These are phyloP conservation scores for Neoniphon sammara DNA, from an alignment of 2,797 vertebrate genomes.

Conservation along the genomic window DNA sequence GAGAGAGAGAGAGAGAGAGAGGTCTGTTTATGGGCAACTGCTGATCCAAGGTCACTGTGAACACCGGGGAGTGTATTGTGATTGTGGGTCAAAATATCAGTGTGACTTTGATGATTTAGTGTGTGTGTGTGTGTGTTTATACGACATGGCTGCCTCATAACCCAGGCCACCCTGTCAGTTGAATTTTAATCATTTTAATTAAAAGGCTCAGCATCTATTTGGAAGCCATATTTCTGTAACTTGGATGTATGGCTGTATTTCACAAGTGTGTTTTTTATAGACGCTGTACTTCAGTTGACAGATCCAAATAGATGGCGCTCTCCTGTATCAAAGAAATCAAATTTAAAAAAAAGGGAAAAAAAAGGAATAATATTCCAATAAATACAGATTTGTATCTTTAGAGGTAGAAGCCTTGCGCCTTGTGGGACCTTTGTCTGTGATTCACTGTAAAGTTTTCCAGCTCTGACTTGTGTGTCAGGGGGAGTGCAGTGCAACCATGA, in stretches of 20 bases:
- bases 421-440: slow-evolving; percentile 47
- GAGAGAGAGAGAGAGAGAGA: not conserved
- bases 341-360: slow-evolving; percentile 39
- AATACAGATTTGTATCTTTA: slow-evolving; percentile 52
- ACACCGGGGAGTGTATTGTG: not conserved
- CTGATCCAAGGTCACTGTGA: slow-evolving; percentile 5
- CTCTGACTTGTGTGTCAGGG: slow-evolving; percentile 47
- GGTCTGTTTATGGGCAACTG: slow-evolving; percentile 2
- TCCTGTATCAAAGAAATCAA: slow-evolving; percentile 38
- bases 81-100: slow-evolving; percentile 3
- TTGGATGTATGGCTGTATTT: not conserved
- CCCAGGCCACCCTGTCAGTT: not conserved
- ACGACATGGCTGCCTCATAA: slow-evolving; percentile 5
- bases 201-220: slow-evolving; percentile 4
- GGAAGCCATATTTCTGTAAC: slow-evolving; percentile 27
- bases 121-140: not conserved
- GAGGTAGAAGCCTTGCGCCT: slow-evolving; percentile 29
- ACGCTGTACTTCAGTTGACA: slow-evolving; percentile 17
- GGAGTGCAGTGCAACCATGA: slow-evolving; percentile 60
- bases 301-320: no score
- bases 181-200: slow-evolving; percentile 11
- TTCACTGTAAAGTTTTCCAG: slow-evolving; percentile 67
- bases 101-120: not conserved
- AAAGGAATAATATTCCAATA: slow-evolving; percentile 52
- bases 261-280: slow-evolving; percentile 54